phyloP scores from a whole-genome alignment of 2,888 invertebrate genomes.

The Apoderus coryli region DNA sequence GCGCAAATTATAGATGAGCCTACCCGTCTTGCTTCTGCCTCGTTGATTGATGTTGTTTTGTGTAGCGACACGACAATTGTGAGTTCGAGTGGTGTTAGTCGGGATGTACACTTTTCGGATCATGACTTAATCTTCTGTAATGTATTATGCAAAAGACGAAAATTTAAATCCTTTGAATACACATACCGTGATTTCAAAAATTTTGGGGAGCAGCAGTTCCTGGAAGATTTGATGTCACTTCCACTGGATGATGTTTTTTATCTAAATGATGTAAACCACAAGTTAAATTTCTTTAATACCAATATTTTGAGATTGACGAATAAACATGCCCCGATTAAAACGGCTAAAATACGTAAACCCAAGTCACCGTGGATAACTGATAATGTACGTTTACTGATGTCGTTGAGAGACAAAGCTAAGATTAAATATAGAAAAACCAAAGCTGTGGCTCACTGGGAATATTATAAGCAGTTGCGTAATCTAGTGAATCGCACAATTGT shows the following conservation, averaged over 20 bases:
- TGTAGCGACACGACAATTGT: neutral
- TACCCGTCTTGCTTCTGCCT: neutral
- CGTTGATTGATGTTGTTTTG: neutral
- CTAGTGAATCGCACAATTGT: too few relatives aligned
- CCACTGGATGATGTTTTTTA: neutral
- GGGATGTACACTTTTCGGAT: neutral
- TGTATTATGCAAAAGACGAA: neutral
- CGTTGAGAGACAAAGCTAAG: too few relatives aligned
- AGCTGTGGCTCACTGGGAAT: too few relatives aligned
- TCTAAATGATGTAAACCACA: constrained; percentile 1
- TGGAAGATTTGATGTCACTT: neutral
- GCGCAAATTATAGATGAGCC: neutral
- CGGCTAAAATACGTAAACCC: too few relatives aligned
- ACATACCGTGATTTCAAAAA: neutral
- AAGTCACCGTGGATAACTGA: too few relatives aligned
- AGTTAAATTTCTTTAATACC: neutral
- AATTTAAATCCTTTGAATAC: neutral
- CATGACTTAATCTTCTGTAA: neutral
- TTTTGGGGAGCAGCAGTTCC: neutral
- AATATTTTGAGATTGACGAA: too few relatives aligned
- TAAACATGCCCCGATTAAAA: too few relatives aligned
- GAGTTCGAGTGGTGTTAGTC: neutral
- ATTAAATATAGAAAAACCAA: too few relatives aligned
- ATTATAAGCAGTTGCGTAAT: too few relatives aligned
- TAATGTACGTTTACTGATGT: too few relatives aligned